A percentile compares a stretch with the other conserved stretches of the same genome.
Evolutionary conservation across 2,113 vertebrate species (phyloP).

Genomic region (Podocnemis expansa): DNA sequence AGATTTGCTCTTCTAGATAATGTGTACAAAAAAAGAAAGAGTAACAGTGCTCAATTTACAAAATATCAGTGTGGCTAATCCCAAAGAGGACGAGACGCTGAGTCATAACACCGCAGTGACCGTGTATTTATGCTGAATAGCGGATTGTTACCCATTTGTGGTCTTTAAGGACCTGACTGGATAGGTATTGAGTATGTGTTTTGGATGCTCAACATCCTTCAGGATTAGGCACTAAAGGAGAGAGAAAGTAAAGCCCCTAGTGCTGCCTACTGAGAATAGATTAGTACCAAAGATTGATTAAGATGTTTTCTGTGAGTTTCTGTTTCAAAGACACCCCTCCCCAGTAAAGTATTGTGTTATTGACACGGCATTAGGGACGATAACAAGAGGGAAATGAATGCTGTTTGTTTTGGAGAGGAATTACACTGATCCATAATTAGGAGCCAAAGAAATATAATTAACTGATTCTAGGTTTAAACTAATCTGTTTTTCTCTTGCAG

Average conservation of each 20-base stretch:
- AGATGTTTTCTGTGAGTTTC: slow-evolving; percentile 35
- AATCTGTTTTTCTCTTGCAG: slow-evolving; percentile 48
- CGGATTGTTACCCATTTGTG: neutral
- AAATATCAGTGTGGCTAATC: neutral
- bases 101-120: slow-evolving; percentile 24
- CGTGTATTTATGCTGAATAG: neutral
- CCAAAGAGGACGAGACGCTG: neutral
- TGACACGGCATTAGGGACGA: slow-evolving; percentile 31
- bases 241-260: neutral
- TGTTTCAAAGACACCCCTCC: slow-evolving; percentile 11
- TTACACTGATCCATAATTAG: slow-evolving; percentile 49
- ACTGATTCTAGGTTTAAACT: slow-evolving; percentile 1
- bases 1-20: neutral
- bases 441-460: slow-evolving; percentile 37
- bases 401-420: slow-evolving; percentile 45
- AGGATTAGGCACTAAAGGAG: neutral
- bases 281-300: neutral
- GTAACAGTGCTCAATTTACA: neutral
- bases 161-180: neutral
- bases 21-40: neutral
- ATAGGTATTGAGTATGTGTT: neutral
- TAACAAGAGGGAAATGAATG: slow-evolving; percentile 30
- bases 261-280: neutral
- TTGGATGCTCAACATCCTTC: slow-evolving; percentile 1
- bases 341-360: slow-evolving; percentile 44